A percentile compares a stretch with the other conserved stretches of the same genome.
phyloP scores from a whole-genome alignment of 2,888 invertebrate genomes.

The Patella depressa region DNA sequence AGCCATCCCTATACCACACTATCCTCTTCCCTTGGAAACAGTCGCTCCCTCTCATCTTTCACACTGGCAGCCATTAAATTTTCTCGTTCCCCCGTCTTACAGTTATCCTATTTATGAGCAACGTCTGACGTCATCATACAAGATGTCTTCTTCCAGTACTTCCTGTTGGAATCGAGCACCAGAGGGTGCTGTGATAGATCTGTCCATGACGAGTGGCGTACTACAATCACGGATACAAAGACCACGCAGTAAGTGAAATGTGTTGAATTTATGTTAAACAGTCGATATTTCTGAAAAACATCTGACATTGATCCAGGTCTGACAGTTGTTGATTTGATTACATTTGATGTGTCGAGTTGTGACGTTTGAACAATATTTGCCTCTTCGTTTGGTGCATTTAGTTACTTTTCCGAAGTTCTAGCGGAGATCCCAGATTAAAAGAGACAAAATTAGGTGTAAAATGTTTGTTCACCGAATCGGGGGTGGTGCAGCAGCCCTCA shows the following conservation, averaged over 20 bases:
- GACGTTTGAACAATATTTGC: too few species aligned
- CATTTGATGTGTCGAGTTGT: too few species aligned
- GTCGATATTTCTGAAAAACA: too few species aligned
- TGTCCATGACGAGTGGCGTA: neutral
- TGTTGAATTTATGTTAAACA: too few species aligned
- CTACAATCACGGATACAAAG: neutral
- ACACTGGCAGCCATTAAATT: constrained; percentile 14
- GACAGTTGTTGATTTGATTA: too few species aligned
- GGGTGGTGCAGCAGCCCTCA: too few species aligned
- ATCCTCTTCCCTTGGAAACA: constrained; percentile 3
- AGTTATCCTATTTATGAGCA: neutral
- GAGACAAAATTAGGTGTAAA: too few species aligned
- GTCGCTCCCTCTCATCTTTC: constrained; percentile 6
- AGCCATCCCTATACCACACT: constrained; percentile 22
- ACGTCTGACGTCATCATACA: neutral
- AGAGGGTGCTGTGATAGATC: neutral
- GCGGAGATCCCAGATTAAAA: too few species aligned
- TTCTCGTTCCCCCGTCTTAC: neutral
- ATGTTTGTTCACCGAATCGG: too few species aligned
- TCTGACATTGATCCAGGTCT: too few species aligned
- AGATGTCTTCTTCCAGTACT: neutral
- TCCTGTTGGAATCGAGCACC: constrained; percentile 13
- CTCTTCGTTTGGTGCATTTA: too few species aligned
- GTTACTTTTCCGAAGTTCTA: too few species aligned
- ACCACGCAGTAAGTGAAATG: neutral